A percentile compares a stretch with the other conserved stretches of the same genome.
Evolutionary conservation across 1,140 invertebrate genomes (phyloP).

Genomic region (Centruroides sculpturatus): DNA sequence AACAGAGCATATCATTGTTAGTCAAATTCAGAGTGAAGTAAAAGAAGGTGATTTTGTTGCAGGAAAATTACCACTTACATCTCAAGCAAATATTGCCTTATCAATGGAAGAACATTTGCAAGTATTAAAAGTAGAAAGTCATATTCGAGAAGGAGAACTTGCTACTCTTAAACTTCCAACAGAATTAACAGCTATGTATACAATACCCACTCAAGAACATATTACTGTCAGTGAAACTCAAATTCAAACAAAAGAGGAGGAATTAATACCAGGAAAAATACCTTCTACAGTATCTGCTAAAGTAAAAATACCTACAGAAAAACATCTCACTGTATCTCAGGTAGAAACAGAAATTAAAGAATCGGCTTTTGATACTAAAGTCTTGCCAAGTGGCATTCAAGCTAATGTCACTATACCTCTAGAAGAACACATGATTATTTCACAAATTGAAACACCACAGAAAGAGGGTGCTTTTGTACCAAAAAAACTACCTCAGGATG

Average conservation of each 20-base stretch:
- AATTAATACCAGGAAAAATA: conserved; percentile 1
- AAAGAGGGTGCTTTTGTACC: not conserved
- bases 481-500: conserved; percentile 1
- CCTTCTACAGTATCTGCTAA: conserved; percentile 1
- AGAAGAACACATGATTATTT: conserved; percentile 4
- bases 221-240: conserved; percentile 1
- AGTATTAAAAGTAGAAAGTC: not conserved
- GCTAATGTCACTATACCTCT: conserved; percentile 4
- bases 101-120: conserved; percentile 10
- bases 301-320: conserved; percentile 5
- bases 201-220: conserved; percentile 9
- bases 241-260: not conserved
- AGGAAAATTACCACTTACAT: conserved; percentile 1
- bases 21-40: conserved; percentile 6
- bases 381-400: conserved; percentile 1
- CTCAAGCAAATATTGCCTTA: conserved; percentile 1
- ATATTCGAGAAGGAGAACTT: not conserved
- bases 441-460: not conserved
- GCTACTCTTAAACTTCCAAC: not conserved
- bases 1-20: conserved; percentile 7
- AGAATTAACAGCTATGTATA: conserved; percentile 2
- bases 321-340: conserved; percentile 8
- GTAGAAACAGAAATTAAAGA: conserved; percentile 8
- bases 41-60: conserved; percentile 7
- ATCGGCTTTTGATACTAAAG: conserved; percentile 3